phyloP scores from a whole-genome alignment of 2,113 vertebrate species.

The Urocitellus parryii region DNA sequence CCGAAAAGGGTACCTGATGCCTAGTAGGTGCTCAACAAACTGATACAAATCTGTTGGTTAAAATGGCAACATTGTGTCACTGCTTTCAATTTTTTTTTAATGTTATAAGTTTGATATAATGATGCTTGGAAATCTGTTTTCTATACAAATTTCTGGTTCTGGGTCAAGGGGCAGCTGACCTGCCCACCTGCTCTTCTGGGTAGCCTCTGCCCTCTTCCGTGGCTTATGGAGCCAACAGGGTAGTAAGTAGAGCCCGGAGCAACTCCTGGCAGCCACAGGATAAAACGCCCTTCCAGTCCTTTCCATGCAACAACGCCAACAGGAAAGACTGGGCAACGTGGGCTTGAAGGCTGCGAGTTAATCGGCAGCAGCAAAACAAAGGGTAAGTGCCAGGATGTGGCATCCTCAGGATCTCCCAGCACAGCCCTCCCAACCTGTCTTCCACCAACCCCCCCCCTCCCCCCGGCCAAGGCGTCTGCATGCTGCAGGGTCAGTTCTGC shows the following conservation, averaged over 20 bases:
- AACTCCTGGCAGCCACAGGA: neutral
- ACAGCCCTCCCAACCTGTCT: neutral
- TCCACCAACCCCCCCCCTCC: neutral
- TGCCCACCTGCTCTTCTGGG: neutral
- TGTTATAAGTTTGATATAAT: neutral
- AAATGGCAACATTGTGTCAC: neutral
- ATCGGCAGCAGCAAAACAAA: neutral
- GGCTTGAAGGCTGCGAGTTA: neutral
- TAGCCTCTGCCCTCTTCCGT: neutral
- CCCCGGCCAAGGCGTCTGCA: neutral
- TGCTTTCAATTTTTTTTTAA: neutral
- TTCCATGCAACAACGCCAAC: neutral
- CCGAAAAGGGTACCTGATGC: neutral
- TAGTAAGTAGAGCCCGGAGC: neutral
- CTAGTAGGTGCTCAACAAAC: neutral
- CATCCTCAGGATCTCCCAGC: neutral
- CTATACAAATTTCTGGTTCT: neutral
- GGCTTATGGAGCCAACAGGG: neutral
- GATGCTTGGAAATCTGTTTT: neutral
- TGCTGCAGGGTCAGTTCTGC: neutral
- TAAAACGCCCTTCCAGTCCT: neutral
- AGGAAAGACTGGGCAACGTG: neutral
- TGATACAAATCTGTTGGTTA: neutral
- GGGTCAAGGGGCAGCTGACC: neutral
- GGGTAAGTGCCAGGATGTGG: neutral